A percentile compares a stretch with the other conserved stretches of the same genome.
Evolutionary conservation across 2,888 invertebrate species (phyloP).

Genomic region (Troides helena): DNA sequence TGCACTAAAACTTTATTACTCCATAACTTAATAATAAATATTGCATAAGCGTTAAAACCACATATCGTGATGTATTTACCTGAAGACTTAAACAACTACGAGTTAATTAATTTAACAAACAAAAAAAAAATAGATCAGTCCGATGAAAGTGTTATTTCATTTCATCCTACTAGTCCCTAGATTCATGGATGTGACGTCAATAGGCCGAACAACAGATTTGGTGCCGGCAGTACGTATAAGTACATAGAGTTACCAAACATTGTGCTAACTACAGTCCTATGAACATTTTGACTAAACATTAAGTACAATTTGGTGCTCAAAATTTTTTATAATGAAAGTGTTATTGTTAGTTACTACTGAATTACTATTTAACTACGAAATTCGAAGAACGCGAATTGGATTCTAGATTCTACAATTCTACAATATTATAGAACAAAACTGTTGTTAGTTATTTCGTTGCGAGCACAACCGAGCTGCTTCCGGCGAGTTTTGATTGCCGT

Average conservation of each 20-base stretch:
- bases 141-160: conserved; percentile 61
- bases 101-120: conserved; percentile 62
- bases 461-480: neutral
- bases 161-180: conserved; percentile 59
- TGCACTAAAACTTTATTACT: conserved; percentile 71
- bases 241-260: conserved; percentile 53
- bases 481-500: neutral
- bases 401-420: conserved; percentile 48
- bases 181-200: conserved; percentile 49
- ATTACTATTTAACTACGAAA: conserved; percentile 74
- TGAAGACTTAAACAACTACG: conserved; percentile 66
- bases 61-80: conserved; percentile 64
- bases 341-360: conserved; percentile 65
- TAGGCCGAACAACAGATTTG: conserved; percentile 56
- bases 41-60: conserved; percentile 75
- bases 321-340: conserved; percentile 72
- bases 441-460: neutral
- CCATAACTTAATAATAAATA: conserved; percentile 78
- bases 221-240: conserved; percentile 43
- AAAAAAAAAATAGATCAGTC: conserved; percentile 72
- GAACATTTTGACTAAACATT: conserved; percentile 78
- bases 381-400: conserved; percentile 61
- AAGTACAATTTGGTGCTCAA: conserved; percentile 81
- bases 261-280: conserved; percentile 56
- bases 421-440: conserved; percentile 32